Conservation (phyloP, 2,797 vertebrate species). For the Lindbergichthys nudifrons region DNA sequence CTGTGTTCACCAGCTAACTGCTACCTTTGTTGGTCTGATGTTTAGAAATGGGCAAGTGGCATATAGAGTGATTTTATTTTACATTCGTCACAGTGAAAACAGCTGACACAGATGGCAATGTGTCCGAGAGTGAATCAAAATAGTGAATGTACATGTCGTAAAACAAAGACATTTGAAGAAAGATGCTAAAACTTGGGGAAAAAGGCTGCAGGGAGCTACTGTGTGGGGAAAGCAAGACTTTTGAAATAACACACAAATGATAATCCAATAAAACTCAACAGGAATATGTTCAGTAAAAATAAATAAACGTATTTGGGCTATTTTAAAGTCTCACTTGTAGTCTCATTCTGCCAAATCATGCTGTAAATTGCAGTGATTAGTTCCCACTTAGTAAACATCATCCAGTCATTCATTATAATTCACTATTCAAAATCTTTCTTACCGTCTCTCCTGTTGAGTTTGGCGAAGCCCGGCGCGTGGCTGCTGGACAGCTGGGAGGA, state of each 20-base stretch:
- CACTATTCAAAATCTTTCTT: conserved; percentile 27
- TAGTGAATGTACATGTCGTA: not conserved
- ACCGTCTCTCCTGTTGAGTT: conserved; percentile 84
- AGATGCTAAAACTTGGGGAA: not conserved
- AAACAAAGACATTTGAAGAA: not conserved
- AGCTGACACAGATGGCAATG: not conserved
- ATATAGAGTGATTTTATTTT: too few species aligned
- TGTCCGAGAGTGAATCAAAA: not conserved
- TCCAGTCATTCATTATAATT: not conserved
- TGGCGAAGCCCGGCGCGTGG: conserved; percentile 80
- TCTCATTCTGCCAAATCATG: not conserved
- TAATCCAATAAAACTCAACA: not conserved
- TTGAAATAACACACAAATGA: too few species aligned
- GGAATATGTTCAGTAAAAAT: not conserved
- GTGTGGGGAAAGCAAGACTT: too few species aligned
- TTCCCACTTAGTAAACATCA: not conserved
- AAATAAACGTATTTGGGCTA: not conserved
- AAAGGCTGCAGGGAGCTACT: too few species aligned
- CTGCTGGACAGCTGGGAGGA: conserved; percentile 82
- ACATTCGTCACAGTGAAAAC: not conserved
- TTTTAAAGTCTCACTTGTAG: not conserved
- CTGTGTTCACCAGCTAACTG: not conserved
- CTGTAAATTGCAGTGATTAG: not conserved
- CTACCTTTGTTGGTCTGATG: not conserved
- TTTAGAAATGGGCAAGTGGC: not conserved